A percentile compares a stretch with the other conserved stretches of the same genome.
These are phyloP conservation scores for Tylochromis polylepis DNA, from an alignment of 2,113 vertebrate genomes.

Conservation along the genomic window DNA sequence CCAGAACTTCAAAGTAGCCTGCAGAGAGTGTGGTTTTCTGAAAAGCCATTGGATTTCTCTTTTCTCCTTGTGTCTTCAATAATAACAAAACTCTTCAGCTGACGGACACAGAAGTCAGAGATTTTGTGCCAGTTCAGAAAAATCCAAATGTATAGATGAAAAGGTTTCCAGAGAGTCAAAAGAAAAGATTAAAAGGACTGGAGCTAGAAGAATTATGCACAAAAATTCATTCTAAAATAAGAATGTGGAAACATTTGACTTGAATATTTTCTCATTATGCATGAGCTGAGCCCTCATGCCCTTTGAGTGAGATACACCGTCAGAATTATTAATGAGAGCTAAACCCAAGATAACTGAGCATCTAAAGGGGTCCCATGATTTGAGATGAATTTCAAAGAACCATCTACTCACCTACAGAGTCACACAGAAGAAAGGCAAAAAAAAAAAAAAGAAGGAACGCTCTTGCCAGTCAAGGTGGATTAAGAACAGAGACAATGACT, in stretches of 20 bases:
- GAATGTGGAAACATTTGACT: not conserved
- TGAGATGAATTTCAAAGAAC: conserved; percentile 34
- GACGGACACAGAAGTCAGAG: not conserved
- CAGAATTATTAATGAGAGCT: conserved; percentile 44
- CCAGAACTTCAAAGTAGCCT: not conserved
- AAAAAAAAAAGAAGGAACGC: not conserved
- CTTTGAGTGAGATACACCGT: conserved; percentile 18
- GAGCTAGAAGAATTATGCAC: not conserved
- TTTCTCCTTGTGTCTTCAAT: not conserved
- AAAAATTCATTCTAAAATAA: not conserved
- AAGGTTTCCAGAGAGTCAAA: not conserved
- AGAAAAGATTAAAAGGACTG: not conserved
- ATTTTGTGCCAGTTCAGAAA: not conserved
- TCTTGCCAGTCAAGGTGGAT: not conserved
- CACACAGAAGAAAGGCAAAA: not conserved
- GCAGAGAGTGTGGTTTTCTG: not conserved
- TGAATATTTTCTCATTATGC: conserved; percentile 13
- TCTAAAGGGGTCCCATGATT: conserved; percentile 11
- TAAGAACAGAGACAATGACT: not conserved
- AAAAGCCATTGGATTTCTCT: not conserved
- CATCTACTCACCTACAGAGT: not conserved
- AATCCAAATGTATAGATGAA: not conserved
- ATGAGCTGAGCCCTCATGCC: conserved; percentile 19
- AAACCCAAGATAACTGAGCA: conserved; percentile 25
- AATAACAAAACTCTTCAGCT: not conserved